phyloP scores from a whole-genome alignment of 2,888 invertebrate genomes.

The Colostygia pectinataria region DNA sequence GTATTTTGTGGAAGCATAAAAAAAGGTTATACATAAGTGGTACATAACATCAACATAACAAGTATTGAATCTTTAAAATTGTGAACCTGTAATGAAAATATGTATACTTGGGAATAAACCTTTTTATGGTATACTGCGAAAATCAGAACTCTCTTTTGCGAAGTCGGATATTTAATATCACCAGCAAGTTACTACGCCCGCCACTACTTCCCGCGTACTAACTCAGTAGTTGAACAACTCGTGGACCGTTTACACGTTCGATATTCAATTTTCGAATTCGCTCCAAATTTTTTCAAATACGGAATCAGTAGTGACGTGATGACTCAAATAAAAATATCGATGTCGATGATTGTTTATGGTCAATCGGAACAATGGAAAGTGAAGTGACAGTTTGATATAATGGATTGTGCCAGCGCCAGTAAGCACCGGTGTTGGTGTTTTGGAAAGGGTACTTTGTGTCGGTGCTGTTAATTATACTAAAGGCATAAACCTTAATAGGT shows the following conservation, averaged over 20 bases:
- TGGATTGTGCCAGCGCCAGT: slow-evolving; percentile 39
- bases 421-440: slow-evolving; percentile 33
- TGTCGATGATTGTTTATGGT: slow-evolving; percentile 41
- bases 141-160: slow-evolving; percentile 11
- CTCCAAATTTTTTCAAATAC: slow-evolving; percentile 40
- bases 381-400: slow-evolving; percentile 39
- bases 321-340: slow-evolving; percentile 33
- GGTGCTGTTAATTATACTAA: slow-evolving; percentile 6
- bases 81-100: background rate
- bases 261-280: slow-evolving; percentile 41
- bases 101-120: too few species aligned
- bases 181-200: slow-evolving; percentile 43
- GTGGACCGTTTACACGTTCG: slow-evolving; percentile 65
- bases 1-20: too few species aligned
- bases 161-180: slow-evolving; percentile 15
- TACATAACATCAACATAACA: too few species aligned
- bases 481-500: too few species aligned
- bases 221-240: slow-evolving; percentile 65
- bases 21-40: too few species aligned
- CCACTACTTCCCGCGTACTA: slow-evolving; percentile 45
- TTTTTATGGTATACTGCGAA: too few species aligned
- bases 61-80: too few species aligned
- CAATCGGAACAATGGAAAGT: slow-evolving; percentile 44
- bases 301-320: slow-evolving; percentile 37
- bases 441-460: slow-evolving; percentile 25